A percentile compares a stretch with the other conserved stretches of the same genome.
Evolutionary conservation across 2,113 vertebrate genomes (phyloP).

Genomic region (Paradisaea rubra): DNA sequence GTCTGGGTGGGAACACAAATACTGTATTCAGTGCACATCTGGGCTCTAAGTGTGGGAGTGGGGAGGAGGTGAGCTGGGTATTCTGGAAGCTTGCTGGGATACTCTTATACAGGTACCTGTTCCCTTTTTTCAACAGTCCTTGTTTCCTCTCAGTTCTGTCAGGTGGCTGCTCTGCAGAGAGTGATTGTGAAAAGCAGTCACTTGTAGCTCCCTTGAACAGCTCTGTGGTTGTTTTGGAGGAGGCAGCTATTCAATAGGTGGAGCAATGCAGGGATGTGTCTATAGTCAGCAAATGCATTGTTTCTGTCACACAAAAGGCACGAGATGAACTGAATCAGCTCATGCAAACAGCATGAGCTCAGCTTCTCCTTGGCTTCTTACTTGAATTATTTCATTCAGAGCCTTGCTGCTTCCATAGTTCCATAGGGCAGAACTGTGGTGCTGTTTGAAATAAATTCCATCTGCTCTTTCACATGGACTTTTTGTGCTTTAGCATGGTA

Average conservation of each 20-base stretch:
- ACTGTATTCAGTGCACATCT: background rate
- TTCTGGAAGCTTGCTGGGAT: background rate
- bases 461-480: background rate
- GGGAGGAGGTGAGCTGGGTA: background rate
- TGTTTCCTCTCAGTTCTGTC: background rate
- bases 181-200: background rate
- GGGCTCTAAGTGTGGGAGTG: background rate
- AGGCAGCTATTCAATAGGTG: background rate
- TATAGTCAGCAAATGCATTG: background rate
- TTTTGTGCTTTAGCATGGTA: background rate
- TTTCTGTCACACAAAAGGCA: background rate
- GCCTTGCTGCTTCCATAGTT: background rate
- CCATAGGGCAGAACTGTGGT: background rate
- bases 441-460: background rate
- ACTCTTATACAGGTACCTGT: rapidly evolving
- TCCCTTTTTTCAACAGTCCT: background rate
- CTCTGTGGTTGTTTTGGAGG: background rate
- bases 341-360: background rate
- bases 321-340: background rate
- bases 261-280: background rate
- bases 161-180: background rate
- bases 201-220: background rate
- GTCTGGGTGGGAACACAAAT: rapidly evolving
- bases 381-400: background rate
- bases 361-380: background rate